These are phyloP conservation scores for Tautogolabrus adspersus DNA, from an alignment of 2,113 vertebrate species.

Conservation along the genomic window DNA sequence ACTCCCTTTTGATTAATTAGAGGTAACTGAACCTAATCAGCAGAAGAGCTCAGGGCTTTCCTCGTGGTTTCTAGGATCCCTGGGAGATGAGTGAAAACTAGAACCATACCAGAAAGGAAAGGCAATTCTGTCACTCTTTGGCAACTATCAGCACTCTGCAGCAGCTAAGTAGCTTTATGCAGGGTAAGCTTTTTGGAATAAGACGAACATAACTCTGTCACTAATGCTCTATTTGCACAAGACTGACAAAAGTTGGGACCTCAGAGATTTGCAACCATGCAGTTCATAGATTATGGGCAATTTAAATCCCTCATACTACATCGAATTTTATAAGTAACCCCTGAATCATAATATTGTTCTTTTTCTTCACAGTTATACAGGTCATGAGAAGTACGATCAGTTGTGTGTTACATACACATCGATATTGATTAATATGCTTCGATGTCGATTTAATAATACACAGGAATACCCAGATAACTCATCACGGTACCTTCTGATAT, in stretches of 20 bases:
- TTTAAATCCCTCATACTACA: not conserved
- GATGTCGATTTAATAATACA: no score
- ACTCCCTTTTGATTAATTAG: constrained; percentile 42
- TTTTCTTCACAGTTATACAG: not conserved
- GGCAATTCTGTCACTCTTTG: constrained; percentile 8
- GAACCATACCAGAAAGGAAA: not conserved
- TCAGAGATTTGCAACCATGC: not conserved
- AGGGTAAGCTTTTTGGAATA: constrained; percentile 13
- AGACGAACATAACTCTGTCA: not conserved
- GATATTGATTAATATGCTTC: no score
- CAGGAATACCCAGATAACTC: no score
- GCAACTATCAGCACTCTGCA: constrained; percentile 28
- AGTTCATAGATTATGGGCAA: not conserved
- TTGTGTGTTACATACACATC: not conserved
- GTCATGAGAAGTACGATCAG: not conserved
- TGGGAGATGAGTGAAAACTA: constrained; percentile 5
- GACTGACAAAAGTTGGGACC: not conserved
- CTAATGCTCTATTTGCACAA: not conserved
- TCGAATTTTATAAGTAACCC: not conserved
- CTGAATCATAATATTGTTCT: not conserved
- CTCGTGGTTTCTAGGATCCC: constrained; percentile 11
- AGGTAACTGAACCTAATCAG: constrained; percentile 33
- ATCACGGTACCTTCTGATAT: no score
- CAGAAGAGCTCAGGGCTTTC: constrained; percentile 35
- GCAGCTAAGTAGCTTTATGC: not conserved